Percentiles rank a stretch among this genome's conserved stretches.
These are phyloP conservation scores for Zaprionus tsacasi DNA, from an alignment of 1,140 invertebrate genomes.

Conservation along the genomic window DNA sequence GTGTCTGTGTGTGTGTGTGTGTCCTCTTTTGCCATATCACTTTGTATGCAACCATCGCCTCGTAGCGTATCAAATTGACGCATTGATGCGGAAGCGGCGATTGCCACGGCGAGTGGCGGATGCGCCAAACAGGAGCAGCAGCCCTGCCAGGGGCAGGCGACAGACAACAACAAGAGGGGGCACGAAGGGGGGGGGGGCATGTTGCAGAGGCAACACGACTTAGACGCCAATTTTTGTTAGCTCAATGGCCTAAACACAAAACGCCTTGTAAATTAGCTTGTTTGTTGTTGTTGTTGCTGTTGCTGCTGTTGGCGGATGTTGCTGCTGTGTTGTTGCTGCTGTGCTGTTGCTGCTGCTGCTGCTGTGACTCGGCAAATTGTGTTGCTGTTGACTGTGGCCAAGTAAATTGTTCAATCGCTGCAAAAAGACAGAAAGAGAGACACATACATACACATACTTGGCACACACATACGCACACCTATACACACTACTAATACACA, in stretches of 20 bases:
- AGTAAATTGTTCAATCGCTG: conserved; percentile 64
- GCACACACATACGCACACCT: neutral
- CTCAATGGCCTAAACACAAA: conserved; percentile 65
- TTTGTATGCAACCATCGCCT: conserved; percentile 52
- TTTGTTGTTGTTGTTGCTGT: conserved; percentile 50
- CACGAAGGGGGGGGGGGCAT: neutral
- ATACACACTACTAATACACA: neutral
- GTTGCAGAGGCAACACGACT: conserved; percentile 51
- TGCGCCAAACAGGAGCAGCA: conserved; percentile 38
- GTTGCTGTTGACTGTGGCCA: conserved; percentile 34
- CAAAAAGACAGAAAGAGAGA: conserved; percentile 8
- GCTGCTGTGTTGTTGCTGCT: conserved; percentile 38
- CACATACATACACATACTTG: neutral
- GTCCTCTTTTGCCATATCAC: conserved; percentile 47
- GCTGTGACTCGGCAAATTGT: conserved; percentile 63
- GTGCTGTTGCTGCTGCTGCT: conserved; percentile 36
- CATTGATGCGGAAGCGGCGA: conserved; percentile 79
- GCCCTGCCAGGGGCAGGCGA: neutral
- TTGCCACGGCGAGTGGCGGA: conserved; percentile 66
- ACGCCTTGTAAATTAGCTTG: conserved; percentile 79
- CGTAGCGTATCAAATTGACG: conserved; percentile 62
- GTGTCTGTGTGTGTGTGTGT: neutral
- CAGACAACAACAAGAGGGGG: conserved; percentile 19
- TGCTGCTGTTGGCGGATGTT: conserved; percentile 46
- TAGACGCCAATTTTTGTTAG: conserved; percentile 65